Evolutionary conservation across 2,888 invertebrate genomes (phyloP).

Genomic region (Deilephila porcellus): DNA sequence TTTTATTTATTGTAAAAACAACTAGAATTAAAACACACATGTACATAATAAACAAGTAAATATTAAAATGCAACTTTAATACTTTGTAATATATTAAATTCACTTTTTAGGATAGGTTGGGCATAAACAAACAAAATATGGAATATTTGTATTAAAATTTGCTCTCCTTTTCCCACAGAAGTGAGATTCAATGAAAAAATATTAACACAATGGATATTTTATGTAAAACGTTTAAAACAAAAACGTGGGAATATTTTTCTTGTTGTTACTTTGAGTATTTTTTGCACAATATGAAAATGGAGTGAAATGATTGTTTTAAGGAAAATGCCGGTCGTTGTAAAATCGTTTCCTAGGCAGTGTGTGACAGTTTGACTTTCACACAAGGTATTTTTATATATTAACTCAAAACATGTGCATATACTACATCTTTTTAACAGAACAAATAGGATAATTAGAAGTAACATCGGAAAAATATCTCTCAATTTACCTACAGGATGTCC

Average conservation of each 20-base stretch:
- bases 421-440: too few species aligned
- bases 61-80: too few species aligned
- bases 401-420: too few species aligned
- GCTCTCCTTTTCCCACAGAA: not conserved
- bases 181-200: slow-evolving; percentile 12
- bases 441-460: too few species aligned
- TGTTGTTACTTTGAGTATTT: not conserved
- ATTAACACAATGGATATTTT: not conserved
- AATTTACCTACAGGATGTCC: too few species aligned
- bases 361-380: too few species aligned
- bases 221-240: slow-evolving; percentile 14
- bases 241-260: not conserved
- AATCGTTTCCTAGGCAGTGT: not conserved
- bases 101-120: not conserved
- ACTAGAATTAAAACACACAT: too few species aligned
- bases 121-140: too few species aligned
- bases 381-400: too few species aligned
- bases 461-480: too few species aligned
- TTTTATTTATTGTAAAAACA: too few species aligned
- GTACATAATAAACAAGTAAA: too few species aligned
- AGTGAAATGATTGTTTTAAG: not conserved
- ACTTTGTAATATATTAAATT: not conserved
- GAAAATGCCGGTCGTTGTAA: not conserved
- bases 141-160: not conserved
- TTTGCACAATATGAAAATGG: not conserved